Evolutionary conservation across 2,113 vertebrate species (phyloP).

Genomic region (Pseudopipra pipra): DNA sequence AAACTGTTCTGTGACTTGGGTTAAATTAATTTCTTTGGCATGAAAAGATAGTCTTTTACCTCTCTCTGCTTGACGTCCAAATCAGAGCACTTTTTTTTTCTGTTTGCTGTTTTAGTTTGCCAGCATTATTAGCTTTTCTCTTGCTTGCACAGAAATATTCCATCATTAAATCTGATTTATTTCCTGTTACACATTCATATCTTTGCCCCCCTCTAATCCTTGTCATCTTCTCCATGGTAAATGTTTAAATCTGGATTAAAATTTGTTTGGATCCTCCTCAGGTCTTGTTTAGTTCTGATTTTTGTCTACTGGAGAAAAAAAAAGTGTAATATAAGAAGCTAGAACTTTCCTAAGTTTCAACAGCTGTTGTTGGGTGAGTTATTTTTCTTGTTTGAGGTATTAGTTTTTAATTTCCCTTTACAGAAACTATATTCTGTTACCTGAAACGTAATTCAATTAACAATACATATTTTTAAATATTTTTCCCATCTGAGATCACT

Average conservation of each 20-base stretch:
- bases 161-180: not conserved
- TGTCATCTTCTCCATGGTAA: not conserved
- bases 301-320: not conserved
- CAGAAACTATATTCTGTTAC: not conserved
- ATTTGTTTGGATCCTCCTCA: not conserved
- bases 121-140: constrained; percentile 4
- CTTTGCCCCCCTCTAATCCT: not conserved
- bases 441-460: not conserved
- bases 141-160: not conserved
- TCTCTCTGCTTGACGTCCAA: constrained; percentile 16
- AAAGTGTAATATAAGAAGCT: not conserved
- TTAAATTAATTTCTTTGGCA: constrained; percentile 65
- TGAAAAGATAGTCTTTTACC: constrained; percentile 17
- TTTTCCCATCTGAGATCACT: not conserved
- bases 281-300: not conserved
- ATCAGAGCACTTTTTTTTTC: constrained; percentile 50
- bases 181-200: not conserved
- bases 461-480: not conserved
- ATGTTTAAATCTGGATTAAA: not conserved
- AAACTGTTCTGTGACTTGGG: constrained; percentile 59
- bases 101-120: not conserved
- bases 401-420: not conserved
- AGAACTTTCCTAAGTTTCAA: not conserved
- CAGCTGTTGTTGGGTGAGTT: not conserved
- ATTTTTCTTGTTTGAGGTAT: not conserved